These are phyloP conservation scores for Halcyon malimbica DNA, from an alignment of 2,113 vertebrate genomes.

Conservation along the genomic window DNA sequence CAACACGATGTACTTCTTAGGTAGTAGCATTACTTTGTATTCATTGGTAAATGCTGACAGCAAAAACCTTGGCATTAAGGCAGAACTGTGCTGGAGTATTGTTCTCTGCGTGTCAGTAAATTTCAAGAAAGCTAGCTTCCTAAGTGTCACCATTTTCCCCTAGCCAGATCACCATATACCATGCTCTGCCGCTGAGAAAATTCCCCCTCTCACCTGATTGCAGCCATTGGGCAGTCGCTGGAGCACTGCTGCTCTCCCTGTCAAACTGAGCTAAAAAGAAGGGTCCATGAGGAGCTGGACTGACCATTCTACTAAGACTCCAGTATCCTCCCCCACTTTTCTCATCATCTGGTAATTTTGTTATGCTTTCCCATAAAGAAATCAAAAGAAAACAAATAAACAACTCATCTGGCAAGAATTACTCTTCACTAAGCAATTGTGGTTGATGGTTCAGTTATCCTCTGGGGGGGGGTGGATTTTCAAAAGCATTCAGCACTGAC, in stretches of 20 bases:
- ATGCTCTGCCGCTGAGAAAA: neutral
- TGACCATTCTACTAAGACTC: neutral
- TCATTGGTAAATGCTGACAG: neutral
- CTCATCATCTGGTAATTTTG: slow-evolving; percentile 6
- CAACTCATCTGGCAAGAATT: slow-evolving; percentile 1
- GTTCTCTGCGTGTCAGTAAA: neutral
- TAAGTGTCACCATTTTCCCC: neutral
- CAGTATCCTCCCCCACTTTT: neutral
- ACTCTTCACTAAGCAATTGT: neutral
- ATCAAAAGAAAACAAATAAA: slow-evolving; percentile 14
- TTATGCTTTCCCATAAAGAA: slow-evolving; percentile 36
- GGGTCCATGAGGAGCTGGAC: neutral
- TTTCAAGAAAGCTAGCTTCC: neutral
- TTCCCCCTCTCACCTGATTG: rapidly evolving
- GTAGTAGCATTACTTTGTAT: neutral
- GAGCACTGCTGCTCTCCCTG: neutral
- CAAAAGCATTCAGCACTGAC: neutral
- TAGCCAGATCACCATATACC: neutral
- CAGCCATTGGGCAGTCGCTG: neutral
- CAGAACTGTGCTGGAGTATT: neutral
- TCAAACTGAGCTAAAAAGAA: neutral
- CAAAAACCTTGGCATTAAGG: neutral
- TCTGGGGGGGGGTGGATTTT: neutral
- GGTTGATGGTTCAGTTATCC: slow-evolving; percentile 21
- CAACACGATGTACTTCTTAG: neutral